Evolutionary conservation across 2,888 invertebrate species (phyloP).

Genomic region (Acleris laterana): DNA sequence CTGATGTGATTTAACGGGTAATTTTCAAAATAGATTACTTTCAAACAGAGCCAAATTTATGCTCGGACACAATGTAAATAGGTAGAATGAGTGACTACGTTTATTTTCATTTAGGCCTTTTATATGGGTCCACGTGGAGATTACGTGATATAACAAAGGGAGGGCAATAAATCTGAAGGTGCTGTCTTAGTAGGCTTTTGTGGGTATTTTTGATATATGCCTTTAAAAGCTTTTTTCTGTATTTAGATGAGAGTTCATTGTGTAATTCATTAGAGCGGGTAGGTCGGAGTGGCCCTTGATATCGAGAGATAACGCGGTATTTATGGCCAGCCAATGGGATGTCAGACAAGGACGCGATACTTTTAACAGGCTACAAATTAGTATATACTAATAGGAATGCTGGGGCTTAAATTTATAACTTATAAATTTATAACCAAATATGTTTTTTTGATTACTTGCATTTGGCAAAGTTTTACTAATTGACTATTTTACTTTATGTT

Average conservation of each 20-base stretch:
- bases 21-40: conserved; percentile 80
- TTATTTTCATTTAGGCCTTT: conserved; percentile 83
- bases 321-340: conserved; percentile 78
- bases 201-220: conserved; percentile 85
- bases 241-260: conserved; percentile 85
- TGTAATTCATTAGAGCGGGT: conserved; percentile 83
- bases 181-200: conserved; percentile 84
- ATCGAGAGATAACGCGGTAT: conserved; percentile 80
- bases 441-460: too few species aligned
- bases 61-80: conserved; percentile 76
- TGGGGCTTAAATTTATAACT: too few species aligned
- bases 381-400: conserved; percentile 69
- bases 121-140: conserved; percentile 83
- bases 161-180: conserved; percentile 79
- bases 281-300: conserved; percentile 77
- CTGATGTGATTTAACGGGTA: conserved; percentile 84
- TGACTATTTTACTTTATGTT: too few species aligned
- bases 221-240: conserved; percentile 85
- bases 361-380: conserved; percentile 75
- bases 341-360: conserved; percentile 72
- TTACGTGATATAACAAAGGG: conserved; percentile 84
- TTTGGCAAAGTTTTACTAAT: too few species aligned
- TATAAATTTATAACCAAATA: too few species aligned
- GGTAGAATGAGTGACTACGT: conserved; percentile 83
- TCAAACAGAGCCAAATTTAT: conserved; percentile 78